Percentiles rank a stretch among this genome's conserved stretches.
phyloP scores from a whole-genome alignment of 2,888 invertebrate species.

The Chalcosyrphus nemorum region DNA sequence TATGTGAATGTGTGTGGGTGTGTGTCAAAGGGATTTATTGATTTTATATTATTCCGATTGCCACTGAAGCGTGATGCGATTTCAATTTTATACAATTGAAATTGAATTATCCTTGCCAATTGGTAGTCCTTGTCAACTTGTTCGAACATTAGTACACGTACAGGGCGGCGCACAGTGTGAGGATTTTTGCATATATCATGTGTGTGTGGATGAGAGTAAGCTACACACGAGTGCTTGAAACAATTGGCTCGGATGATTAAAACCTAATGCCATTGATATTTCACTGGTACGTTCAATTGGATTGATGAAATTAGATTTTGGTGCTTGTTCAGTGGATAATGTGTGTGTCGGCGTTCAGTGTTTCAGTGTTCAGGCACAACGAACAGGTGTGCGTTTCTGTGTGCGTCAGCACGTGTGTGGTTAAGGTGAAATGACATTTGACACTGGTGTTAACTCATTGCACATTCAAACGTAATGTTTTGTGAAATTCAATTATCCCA shows the following conservation, averaged over 20 bases:
- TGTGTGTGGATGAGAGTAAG: background rate
- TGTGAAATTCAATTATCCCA: background rate
- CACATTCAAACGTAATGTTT: background rate
- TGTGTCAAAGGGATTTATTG: constrained; percentile 63
- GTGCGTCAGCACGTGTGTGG: too few relatives aligned
- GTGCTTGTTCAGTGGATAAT: constrained; percentile 8
- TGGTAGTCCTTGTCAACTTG: constrained; percentile 62
- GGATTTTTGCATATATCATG: background rate
- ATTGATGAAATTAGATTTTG: constrained; percentile 18
- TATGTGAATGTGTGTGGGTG: background rate
- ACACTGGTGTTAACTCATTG: constrained; percentile 10
- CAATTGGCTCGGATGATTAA: constrained; percentile 64
- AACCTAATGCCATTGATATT: constrained; percentile 52
- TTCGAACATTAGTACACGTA: constrained; percentile 32
- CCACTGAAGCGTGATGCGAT: constrained; percentile 49
- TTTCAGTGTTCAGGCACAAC: background rate
- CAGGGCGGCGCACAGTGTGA: background rate
- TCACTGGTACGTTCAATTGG: constrained; percentile 42
- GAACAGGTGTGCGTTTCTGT: constrained; percentile 6
- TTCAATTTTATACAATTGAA: constrained; percentile 65
- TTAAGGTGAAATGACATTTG: constrained; percentile 7
- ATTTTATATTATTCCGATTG: constrained; percentile 52
- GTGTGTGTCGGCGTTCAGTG: background rate
- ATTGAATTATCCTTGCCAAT: constrained; percentile 62
- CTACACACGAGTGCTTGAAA: constrained; percentile 23